A percentile compares a stretch with the other conserved stretches of the same genome.
Evolutionary conservation across 2,888 invertebrate genomes (phyloP).

Genomic region (Diarsia mendica): DNA sequence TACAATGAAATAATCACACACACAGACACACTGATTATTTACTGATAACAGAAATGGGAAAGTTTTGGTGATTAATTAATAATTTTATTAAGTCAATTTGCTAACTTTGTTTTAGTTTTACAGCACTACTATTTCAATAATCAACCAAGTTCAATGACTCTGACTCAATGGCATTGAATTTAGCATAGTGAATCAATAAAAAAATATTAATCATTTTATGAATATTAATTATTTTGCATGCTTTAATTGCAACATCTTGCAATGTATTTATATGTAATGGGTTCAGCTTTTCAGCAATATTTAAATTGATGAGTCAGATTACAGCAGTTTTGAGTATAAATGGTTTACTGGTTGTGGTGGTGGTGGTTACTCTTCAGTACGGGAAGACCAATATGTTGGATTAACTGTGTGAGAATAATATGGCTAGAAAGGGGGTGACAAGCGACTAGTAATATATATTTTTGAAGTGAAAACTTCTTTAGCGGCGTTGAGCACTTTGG

Average conservation of each 20-base stretch:
- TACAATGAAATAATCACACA: slow-evolving; percentile 28
- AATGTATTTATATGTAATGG: too few species aligned
- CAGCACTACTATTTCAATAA: not conserved
- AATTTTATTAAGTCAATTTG: not conserved
- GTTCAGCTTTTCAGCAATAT: too few species aligned
- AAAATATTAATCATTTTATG: not conserved
- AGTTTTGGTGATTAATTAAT: slow-evolving; percentile 4
- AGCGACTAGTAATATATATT: too few species aligned
- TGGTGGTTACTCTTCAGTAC: too few species aligned
- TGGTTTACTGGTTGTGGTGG: too few species aligned
- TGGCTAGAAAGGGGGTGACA: not conserved
- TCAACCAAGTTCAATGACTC: not conserved
- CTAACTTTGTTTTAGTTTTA: not conserved
- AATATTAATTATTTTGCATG: not conserved
- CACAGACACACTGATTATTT: slow-evolving; percentile 1
- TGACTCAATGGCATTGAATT: not conserved
- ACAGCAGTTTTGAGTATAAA: not conserved
- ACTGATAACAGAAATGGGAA: slow-evolving; percentile 31
- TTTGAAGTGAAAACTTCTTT: too few species aligned
- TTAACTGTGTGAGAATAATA: not conserved
- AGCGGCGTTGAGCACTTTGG: too few species aligned
- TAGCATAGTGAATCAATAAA: not conserved
- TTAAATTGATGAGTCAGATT: not conserved
- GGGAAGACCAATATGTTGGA: too few species aligned
- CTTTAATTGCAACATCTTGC: too few species aligned